These are phyloP conservation scores for Nowickia ferox DNA, from an alignment of 2,888 invertebrate species.

Conservation along the genomic window DNA sequence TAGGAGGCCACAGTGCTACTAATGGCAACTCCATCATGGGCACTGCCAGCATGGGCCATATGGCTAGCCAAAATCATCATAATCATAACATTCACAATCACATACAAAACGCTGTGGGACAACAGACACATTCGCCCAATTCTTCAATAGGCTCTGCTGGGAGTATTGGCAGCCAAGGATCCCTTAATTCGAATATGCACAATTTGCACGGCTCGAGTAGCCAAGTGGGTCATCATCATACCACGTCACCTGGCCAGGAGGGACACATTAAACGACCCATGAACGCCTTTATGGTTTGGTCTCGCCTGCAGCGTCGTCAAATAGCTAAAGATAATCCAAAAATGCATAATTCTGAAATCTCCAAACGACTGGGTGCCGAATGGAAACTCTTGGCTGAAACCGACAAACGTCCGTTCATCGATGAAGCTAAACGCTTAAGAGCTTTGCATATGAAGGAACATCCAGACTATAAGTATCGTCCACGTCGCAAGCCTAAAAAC, in stretches of 20 bases:
- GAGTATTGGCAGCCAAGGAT: constrained; percentile 75
- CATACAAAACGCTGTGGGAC: constrained; percentile 75
- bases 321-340: constrained; percentile 97
- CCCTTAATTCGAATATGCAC: constrained; percentile 72
- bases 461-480: constrained; percentile 95
- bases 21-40: constrained; percentile 78
- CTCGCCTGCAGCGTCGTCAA: constrained; percentile 93
- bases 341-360: constrained; percentile 95
- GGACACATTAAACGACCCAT: constrained; percentile 97
- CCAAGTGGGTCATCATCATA: constrained; percentile 73
- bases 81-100: constrained; percentile 62
- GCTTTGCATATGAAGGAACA: constrained; percentile 95
- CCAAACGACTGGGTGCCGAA: constrained; percentile 95
- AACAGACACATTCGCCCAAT: constrained; percentile 81
- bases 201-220: constrained; percentile 59
- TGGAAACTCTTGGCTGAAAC: constrained; percentile 95
- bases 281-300: constrained; percentile 99
- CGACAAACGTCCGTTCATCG: constrained; percentile 96
- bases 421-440: constrained; percentile 95
- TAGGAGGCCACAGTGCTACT: constrained; percentile 79
- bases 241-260: constrained; percentile 84
- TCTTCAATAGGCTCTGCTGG: constrained; percentile 80
- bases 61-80: constrained; percentile 71
- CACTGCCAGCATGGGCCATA: constrained; percentile 80
- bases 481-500: constrained; percentile 92